Base-by-base conservation (phyloP, 2,888 invertebrate species). In the Argynnis bischoffii region DNA sequence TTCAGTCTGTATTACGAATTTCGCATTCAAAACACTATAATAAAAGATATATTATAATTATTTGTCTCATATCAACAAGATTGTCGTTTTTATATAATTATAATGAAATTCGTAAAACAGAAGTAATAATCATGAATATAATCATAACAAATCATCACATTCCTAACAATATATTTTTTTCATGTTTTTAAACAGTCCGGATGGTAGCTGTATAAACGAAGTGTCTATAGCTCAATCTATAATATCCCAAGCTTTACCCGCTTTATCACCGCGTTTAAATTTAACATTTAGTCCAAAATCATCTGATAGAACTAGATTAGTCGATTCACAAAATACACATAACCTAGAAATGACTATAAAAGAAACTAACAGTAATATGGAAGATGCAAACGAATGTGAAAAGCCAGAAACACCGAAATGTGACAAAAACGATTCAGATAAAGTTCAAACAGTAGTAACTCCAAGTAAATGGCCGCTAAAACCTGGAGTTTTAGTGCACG, bases 401-500 rank as follows among this genome's bases (percentile, higher is more conserved):
- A 81, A 82, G 74, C 67, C 72, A 15, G 77, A 81, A 57, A 84
- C 84, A 57, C 82, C 83, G 0, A 84, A 82, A 77, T 6, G 47
- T 41, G 84, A 87, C 50, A 85, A 82, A 77, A 77, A 67, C 56
- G 84, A 88, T 50, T 75, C 72, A 1, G 78, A 84, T 75, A 87
- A 86, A 76, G 75, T 74, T 46, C 86, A 89, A 79, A 82, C 84
- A 70, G 83, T 86, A 48, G 83, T 85, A 31, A 94, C 95, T 26
- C 94, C 94, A 4, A 95, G 93, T 75, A 95, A 96, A 82, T 98
- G 98, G 98, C 98, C 98, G 11, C 88, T 97, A 70, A 96, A 97
- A 81, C 97, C 98, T 3, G 98, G 98, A 64, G 97, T 98, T 64
- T 93, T 98, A 79, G 96, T 98, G 60, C 98, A 98, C 84, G 96